These are phyloP conservation scores for Hydractinia symbiolongicarpus DNA, from an alignment of 30 jellyfish, hydroid and myxozoan genomes.

Conservation along the genomic window DNA sequence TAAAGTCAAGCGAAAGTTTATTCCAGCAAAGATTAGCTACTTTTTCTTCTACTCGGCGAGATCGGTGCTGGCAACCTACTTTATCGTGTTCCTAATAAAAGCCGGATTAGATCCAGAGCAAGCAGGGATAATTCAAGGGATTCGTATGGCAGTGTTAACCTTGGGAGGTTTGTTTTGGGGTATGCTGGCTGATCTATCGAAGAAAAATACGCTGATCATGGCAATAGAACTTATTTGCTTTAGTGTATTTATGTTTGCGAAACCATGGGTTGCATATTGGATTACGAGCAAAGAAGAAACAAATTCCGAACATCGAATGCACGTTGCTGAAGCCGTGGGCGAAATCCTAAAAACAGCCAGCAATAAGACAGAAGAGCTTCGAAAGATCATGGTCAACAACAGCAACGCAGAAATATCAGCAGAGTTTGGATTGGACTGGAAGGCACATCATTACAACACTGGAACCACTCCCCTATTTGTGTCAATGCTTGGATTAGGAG, in stretches of 20 bases:
- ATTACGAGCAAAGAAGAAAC: background rate
- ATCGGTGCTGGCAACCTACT: slow-evolving; percentile 26
- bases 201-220: slow-evolving; percentile 10
- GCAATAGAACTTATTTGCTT: background rate
- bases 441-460: slow-evolving; percentile 6
- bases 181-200: slow-evolving; percentile 18
- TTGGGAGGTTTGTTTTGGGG: slow-evolving; percentile 37
- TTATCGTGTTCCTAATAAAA: slow-evolving; percentile 4
- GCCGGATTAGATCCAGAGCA: slow-evolving; percentile 37
- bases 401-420: background rate
- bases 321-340: background rate
- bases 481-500: slow-evolving; percentile 17
- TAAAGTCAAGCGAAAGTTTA: slow-evolving; percentile 11
- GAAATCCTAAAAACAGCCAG: background rate
- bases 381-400: background rate
- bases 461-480: slow-evolving; percentile 23
- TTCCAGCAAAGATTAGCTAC: slow-evolving; percentile 23
- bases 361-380: background rate
- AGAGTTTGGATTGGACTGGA: slow-evolving; percentile 18
- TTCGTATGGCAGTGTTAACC: slow-evolving; percentile 19
- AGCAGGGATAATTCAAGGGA: slow-evolving; percentile 23
- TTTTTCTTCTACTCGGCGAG: slow-evolving; percentile 22
- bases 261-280: slow-evolving; percentile 41
- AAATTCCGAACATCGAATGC: background rate
- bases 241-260: slow-evolving; percentile 11